Evolutionary conservation across 2,113 vertebrate genomes (phyloP), one percentile per base, ranked within the genome.

Genomic region (Tapirus terrestris): DNA sequence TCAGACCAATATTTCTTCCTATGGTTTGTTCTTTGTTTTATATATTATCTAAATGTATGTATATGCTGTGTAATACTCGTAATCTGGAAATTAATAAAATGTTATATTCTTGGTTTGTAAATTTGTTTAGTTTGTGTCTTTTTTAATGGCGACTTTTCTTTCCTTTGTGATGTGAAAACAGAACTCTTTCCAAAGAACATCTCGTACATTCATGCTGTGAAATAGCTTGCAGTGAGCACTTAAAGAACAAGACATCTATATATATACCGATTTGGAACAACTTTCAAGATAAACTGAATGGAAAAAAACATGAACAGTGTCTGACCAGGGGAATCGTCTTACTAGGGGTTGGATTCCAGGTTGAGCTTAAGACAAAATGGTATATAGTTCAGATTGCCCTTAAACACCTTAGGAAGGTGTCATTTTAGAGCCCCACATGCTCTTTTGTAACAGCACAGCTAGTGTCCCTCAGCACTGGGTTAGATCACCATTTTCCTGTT

Each of bases 41-140:
- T 98, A 98, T 96, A 20, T 98, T 89, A 96, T 97, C 97, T 97
- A 96, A 97, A 97, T 98, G 92, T 85, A 79, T 98, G 94, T 97
- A 95, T 94, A 95, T 96, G 90, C 77, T 96, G 94, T 98, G 90
- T 98, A 96, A 98, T 93, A 88, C 88, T 97, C 61, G 67, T 92
- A 95, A 97, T 98, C 98, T 85, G 80, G 77, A 98, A 97, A 92
- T 96, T 97, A 99, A 99, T 99, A 99, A 99, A 98, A 99, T 96
- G 53, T 97, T 98, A 97, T 97, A 97, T 95, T 98, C 97, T 98
- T 96, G 89, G 98, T 98, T 98, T 98, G 61, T 99, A 98, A 91
- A 83, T 88, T 82, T 95, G 90, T 77, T 96, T 97, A 68, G 43
- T 76, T 89, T 96, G 29, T 95, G 80, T 29, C 43, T 94, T 73